Conservation (phyloP, 2,113 vertebrate species). For the Ophthalmolycus amberensis region DNA sequence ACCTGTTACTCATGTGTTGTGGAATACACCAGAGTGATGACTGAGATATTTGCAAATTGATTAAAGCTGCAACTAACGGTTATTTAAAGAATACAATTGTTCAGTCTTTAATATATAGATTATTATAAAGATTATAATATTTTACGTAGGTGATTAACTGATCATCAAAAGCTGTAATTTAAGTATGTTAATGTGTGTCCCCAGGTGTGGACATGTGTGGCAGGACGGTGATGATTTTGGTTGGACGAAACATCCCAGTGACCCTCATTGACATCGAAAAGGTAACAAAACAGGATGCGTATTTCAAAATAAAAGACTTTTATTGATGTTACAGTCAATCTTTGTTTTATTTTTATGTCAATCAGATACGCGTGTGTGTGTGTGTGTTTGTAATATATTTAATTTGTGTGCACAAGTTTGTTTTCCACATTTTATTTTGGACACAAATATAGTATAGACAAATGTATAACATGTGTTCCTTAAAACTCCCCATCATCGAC, state of each 20-base stretch:
- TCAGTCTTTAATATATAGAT: too few relatives aligned
- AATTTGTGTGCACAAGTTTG: neutral
- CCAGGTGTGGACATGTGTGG: conserved; percentile 94
- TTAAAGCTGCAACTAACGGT: neutral
- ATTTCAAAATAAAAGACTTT: neutral
- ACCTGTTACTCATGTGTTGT: neutral
- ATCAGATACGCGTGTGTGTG: neutral
- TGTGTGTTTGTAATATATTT: neutral
- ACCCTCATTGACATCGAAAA: conserved; percentile 96
- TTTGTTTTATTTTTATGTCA: too few relatives aligned
- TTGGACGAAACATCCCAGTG: conserved; percentile 97
- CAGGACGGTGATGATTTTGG: conserved; percentile 93
- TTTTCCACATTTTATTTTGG: neutral
- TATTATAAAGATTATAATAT: too few relatives aligned
- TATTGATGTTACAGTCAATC: too few relatives aligned
- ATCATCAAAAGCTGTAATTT: neutral
- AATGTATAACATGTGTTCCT: neutral
- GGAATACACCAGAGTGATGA: neutral
- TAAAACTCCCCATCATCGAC: too few relatives aligned
- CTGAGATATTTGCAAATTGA: neutral
- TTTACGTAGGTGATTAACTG: neutral
- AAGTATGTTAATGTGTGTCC: conserved; percentile 17
- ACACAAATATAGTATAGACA: neutral
- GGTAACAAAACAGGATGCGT: conserved; percentile 76
- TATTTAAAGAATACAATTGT: neutral